Evolutionary conservation across 2,888 invertebrate genomes (phyloP).

Genomic region (Auanema freiburgensis): DNA sequence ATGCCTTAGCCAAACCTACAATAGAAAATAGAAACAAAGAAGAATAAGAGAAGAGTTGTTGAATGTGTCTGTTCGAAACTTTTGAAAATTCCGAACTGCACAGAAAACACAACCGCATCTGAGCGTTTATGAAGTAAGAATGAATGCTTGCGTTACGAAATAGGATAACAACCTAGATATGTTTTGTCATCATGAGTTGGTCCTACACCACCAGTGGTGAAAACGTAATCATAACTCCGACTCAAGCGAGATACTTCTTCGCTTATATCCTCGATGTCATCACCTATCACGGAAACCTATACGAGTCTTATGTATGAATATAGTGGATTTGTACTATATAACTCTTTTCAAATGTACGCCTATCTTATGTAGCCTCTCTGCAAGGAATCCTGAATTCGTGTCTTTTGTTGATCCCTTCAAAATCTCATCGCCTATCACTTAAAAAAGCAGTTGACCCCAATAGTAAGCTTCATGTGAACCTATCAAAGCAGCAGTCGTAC

Average conservation of each 20-base stretch:
- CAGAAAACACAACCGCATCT: no score
- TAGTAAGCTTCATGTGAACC: no score
- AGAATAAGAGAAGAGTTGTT: no score
- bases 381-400: constrained; percentile 74
- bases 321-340: constrained; percentile 14
- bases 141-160: background rate
- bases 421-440: constrained; percentile 79
- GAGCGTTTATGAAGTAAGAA: no score
- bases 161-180: constrained; percentile 70
- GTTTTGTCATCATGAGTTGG: constrained; percentile 81
- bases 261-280: constrained; percentile 73
- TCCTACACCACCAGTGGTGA: constrained; percentile 79
- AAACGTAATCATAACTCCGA: constrained; percentile 68
- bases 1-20: constrained; percentile 68
- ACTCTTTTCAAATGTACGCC: constrained; percentile 73
- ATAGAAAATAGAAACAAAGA: background rate
- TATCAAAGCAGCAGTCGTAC: no score
- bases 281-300: constrained; percentile 74
- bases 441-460: no score
- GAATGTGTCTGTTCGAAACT: no score
- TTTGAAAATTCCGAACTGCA: no score
- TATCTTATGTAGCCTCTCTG: constrained; percentile 71
- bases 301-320: constrained; percentile 20
- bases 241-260: constrained; percentile 69
- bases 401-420: constrained; percentile 76